These are phyloP conservation scores for Reticulitermes lucifugus DNA, from an alignment of 2,888 invertebrate species.

Conservation along the genomic window DNA sequence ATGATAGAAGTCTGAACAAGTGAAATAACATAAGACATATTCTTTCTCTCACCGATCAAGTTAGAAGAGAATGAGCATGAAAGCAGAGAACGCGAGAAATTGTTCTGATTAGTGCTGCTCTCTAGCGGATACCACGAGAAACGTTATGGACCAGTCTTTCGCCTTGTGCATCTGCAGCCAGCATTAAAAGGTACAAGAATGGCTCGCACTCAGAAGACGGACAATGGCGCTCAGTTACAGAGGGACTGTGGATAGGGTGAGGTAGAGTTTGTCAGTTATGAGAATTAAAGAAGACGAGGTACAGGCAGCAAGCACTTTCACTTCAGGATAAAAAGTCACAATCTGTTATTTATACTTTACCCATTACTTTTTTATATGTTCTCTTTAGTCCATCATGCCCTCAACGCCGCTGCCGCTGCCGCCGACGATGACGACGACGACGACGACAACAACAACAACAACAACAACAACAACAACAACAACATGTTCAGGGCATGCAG, in stretches of 20 bases:
- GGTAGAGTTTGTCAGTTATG: background rate
- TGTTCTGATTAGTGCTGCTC: constrained; percentile 41
- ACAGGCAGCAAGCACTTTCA: background rate
- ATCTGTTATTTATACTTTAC: too few relatives aligned
- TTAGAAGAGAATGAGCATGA: background rate
- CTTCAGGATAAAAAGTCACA: too few relatives aligned
- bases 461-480: too few relatives aligned
- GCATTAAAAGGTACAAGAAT: constrained; percentile 1
- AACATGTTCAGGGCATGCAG: too few relatives aligned
- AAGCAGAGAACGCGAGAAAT: constrained; percentile 11
- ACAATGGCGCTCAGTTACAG: background rate
- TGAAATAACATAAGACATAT: background rate
- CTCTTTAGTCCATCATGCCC: too few relatives aligned
- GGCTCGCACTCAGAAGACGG: background rate
- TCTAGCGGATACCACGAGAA: constrained; percentile 39
- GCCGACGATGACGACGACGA: too few relatives aligned
- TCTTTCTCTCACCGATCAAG: background rate
- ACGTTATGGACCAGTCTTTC: constrained; percentile 1
- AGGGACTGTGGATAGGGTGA: background rate
- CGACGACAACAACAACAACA: too few relatives aligned
- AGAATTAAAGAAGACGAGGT: background rate
- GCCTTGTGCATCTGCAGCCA: constrained; percentile 39
- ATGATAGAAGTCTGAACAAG: background rate
- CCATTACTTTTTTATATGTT: too few relatives aligned
- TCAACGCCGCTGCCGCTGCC: too few relatives aligned